A percentile compares a stretch with the other conserved stretches of the same genome.
Conservation (phyloP, 2,113 vertebrate species). For the Sclerurus mexicanus region DNA sequence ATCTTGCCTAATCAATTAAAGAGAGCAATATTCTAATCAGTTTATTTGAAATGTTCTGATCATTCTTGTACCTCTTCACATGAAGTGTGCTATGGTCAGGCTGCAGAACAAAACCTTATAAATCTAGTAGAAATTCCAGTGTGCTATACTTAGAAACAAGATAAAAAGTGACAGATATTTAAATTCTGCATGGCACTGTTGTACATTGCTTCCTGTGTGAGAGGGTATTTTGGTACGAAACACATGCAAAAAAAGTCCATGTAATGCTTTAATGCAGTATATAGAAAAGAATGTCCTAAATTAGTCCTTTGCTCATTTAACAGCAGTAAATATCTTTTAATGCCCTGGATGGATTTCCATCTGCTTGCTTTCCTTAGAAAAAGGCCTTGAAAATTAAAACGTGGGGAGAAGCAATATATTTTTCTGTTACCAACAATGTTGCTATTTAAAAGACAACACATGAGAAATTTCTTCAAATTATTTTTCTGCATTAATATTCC, state of each 20-base stretch:
- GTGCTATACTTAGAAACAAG: not conserved
- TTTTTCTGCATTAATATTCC: not conserved
- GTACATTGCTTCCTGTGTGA: not conserved
- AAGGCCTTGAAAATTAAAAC: not conserved
- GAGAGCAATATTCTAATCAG: not conserved
- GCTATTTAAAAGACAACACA: not conserved
- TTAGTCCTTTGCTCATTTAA: not conserved
- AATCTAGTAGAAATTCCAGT: not conserved
- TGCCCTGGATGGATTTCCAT: not conserved
- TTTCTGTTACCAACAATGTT: not conserved
- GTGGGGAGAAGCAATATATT: not conserved
- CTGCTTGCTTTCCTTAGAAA: not conserved
- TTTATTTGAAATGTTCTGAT: not conserved
- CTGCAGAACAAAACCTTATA: not conserved
- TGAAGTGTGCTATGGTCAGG: not conserved
- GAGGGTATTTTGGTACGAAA: not conserved
- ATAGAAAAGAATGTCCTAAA: not conserved
- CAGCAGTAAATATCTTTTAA: conserved; percentile 16
- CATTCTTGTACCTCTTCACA: not conserved
- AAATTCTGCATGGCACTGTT: not conserved
- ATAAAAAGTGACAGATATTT: not conserved
- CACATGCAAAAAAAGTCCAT: not conserved
- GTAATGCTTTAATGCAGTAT: not conserved
- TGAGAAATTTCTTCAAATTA: not conserved
- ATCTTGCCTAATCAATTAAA: not conserved